Conservation (phyloP, 2,888 invertebrate species). For the Drosophila neonasuta region DNA sequence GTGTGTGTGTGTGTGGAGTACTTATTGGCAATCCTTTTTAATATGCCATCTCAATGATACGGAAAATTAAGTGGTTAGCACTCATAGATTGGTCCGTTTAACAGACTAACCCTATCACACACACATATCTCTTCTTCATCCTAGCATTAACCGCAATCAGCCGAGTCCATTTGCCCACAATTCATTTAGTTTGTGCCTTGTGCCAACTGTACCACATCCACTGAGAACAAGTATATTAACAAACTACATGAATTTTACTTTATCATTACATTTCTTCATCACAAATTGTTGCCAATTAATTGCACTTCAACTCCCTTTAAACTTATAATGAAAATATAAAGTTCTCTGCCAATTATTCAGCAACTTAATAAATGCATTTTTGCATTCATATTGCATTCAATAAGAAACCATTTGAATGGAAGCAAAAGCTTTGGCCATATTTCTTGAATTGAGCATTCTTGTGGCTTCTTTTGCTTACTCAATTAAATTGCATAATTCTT, state of each 20-base stretch:
- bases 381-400: too few species aligned
- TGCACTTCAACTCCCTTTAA: not conserved
- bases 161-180: not conserved
- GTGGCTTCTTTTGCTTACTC: too few species aligned
- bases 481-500: too few species aligned
- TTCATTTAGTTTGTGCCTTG: conserved; percentile 2
- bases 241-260: not conserved
- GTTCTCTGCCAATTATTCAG: too few species aligned
- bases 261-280: not conserved
- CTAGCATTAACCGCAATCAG: not conserved
- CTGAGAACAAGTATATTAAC: not conserved
- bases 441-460: too few species aligned
- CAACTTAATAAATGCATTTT: too few species aligned
- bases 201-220: conserved; percentile 35
- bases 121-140: not conserved
- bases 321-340: not conserved
- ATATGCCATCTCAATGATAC: conserved; percentile 68
- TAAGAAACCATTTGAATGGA: too few species aligned
- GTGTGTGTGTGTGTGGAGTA: conserved; percentile 16
- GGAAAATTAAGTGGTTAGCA: conserved; percentile 72
- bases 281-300: conserved; percentile 18
- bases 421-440: too few species aligned
- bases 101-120: conserved; percentile 9
- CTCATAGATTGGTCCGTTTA: conserved; percentile 34
- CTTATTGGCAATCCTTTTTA: conserved; percentile 58